These are phyloP conservation scores for Pipistrellus kuhlii DNA, from an alignment of 2,797 vertebrate genomes.

Conservation along the genomic window DNA sequence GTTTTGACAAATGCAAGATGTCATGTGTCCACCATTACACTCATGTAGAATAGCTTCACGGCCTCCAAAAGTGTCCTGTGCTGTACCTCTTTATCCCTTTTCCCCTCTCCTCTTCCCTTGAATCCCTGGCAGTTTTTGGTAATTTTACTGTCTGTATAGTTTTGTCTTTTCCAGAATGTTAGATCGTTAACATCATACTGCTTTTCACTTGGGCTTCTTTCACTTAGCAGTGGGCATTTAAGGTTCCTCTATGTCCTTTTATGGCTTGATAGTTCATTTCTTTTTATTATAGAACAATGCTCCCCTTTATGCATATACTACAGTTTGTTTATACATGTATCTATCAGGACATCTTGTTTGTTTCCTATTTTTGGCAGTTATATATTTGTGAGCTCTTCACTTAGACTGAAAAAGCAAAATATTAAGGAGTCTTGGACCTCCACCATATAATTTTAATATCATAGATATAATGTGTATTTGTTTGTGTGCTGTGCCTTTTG, in stretches of 20 bases:
- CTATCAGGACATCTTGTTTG: neutral
- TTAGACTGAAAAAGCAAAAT: conserved; percentile 3
- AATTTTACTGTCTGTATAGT: neutral
- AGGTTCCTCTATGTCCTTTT: neutral
- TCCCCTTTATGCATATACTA: neutral
- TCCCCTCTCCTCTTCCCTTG: neutral
- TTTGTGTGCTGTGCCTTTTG: neutral
- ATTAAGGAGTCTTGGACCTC: neutral
- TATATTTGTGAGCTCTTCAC: neutral
- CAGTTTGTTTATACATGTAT: neutral
- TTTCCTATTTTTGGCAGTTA: neutral
- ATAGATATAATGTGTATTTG: neutral
- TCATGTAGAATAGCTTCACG: neutral
- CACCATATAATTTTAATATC: neutral
- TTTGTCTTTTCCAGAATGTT: neutral
- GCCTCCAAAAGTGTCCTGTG: neutral
- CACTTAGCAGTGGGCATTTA: neutral
- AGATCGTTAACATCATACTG: neutral
- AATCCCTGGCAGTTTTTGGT: neutral
- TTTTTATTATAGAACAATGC: neutral
- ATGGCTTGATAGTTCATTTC: neutral
- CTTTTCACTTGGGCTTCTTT: conserved; percentile 10
- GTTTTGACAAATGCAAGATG: neutral
- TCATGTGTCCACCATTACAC: neutral
- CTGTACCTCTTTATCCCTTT: neutral